phyloP scores from a whole-genome alignment of 2,888 invertebrate genomes.

The Noctuana brunneofusca region DNA sequence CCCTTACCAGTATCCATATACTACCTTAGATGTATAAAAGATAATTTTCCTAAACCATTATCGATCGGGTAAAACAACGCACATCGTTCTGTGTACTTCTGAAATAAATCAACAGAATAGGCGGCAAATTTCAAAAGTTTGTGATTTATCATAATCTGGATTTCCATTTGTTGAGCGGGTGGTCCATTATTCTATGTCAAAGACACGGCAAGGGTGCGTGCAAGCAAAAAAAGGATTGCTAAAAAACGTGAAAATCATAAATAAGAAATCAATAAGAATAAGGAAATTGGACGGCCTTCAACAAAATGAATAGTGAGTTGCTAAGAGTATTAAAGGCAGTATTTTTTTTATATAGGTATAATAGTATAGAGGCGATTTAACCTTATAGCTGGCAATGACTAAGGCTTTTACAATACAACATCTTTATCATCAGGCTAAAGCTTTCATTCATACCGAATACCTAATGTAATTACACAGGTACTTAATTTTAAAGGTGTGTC shows the following conservation, averaged over 20 bases:
- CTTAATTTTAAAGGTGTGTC: no score
- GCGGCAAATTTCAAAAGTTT: slow-evolving; percentile 79
- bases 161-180: slow-evolving; percentile 76
- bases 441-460: no score
- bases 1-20: no score
- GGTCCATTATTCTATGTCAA: slow-evolving; percentile 80
- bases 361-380: not conserved
- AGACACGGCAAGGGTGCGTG: slow-evolving; percentile 75
- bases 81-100: slow-evolving; percentile 65
- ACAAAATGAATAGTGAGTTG: not conserved
- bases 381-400: no score
- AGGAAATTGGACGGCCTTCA: slow-evolving; percentile 4
- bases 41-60: slow-evolving; percentile 20
- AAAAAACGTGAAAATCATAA: slow-evolving; percentile 47
- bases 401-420: no score
- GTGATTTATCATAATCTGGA: slow-evolving; percentile 81
- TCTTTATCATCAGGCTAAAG: no score
- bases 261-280: slow-evolving; percentile 40
- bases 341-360: not conserved
- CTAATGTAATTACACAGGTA: no score
- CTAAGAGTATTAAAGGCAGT: not conserved
- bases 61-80: slow-evolving; percentile 51
- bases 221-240: slow-evolving; percentile 58
- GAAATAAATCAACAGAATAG: slow-evolving; percentile 74
- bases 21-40: no score